Evolutionary conservation across 2,888 invertebrate genomes (phyloP).

Genomic region (Drosophila quasianomalipes): DNA sequence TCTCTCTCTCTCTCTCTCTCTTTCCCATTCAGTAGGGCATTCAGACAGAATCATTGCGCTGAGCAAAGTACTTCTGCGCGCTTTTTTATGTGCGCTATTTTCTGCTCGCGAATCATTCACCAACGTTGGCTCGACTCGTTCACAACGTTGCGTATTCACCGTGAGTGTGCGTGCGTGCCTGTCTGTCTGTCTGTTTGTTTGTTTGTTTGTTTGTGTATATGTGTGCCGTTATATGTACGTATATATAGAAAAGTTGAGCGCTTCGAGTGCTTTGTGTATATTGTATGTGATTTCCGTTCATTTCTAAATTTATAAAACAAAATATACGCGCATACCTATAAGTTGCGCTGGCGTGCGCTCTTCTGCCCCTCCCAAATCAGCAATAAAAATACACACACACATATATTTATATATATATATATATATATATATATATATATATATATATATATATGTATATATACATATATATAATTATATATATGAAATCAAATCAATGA

Average conservation of each 20-base stretch:
- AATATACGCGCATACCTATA: constrained; percentile 44
- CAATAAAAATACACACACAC: constrained; percentile 18
- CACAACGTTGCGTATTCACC: constrained; percentile 68
- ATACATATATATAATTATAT: background rate
- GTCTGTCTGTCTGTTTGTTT: constrained; percentile 3
- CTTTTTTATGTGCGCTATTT: constrained; percentile 50
- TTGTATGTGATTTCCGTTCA: constrained; percentile 66
- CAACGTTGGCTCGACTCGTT: constrained; percentile 62
- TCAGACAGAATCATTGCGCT: constrained; percentile 1
- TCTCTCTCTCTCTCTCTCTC: constrained; percentile 17
- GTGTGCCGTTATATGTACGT: constrained; percentile 12
- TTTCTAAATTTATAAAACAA: constrained; percentile 74
- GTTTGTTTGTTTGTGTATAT: constrained; percentile 11
- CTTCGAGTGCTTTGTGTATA: constrained; percentile 25
- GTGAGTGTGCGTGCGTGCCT: constrained; percentile 7
- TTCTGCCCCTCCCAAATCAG: constrained; percentile 11
- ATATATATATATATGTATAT: background rate
- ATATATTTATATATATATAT: background rate
- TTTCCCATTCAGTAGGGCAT: background rate
- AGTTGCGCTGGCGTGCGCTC: constrained; percentile 32
- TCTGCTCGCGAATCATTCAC: constrained; percentile 59
- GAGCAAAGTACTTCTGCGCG: constrained; percentile 69
- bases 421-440: background rate
- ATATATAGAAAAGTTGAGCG: constrained; percentile 9
- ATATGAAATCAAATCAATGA: background rate